These are phyloP conservation scores for Tipula unca DNA, from an alignment of 2,888 invertebrate genomes.

Conservation along the genomic window DNA sequence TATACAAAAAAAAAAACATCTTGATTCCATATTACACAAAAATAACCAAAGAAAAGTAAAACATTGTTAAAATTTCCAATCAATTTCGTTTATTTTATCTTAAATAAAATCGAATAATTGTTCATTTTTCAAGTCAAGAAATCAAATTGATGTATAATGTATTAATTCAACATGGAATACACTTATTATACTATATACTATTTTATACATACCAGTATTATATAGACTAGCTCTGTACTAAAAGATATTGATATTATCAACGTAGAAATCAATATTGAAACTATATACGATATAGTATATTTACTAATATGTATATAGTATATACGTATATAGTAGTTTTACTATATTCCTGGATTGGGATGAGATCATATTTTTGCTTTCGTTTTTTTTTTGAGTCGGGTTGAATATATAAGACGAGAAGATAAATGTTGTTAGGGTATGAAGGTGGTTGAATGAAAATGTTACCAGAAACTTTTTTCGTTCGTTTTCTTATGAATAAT, in stretches of 20 bases:
- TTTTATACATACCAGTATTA: not conserved
- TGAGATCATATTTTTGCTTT: not conserved
- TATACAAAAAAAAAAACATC: not conserved
- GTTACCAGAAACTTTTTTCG: not conserved
- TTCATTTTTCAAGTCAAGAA: not conserved
- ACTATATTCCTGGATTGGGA: not conserved
- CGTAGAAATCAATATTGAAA: not conserved
- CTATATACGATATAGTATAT: too few relatives aligned
- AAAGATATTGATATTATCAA: not conserved
- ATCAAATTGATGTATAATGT: slow-evolving; percentile 8
- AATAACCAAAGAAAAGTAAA: not conserved
- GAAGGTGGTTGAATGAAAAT: not conserved
- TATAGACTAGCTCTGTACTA: not conserved
- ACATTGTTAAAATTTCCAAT: not conserved
- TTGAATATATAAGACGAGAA: not conserved
- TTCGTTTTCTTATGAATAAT: slow-evolving; percentile 14
- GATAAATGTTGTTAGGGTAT: not conserved
- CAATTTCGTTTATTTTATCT: slow-evolving; percentile 8
- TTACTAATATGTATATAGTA: too few relatives aligned
- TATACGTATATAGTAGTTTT: not conserved
- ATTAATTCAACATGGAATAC: slow-evolving; percentile 8
- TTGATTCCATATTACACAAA: not conserved
- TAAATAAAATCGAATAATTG: not conserved
- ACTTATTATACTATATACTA: not conserved
- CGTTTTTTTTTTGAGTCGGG: not conserved